phyloP scores from a whole-genome alignment of 2,888 invertebrate genomes.

The Embidobia sp. region DNA sequence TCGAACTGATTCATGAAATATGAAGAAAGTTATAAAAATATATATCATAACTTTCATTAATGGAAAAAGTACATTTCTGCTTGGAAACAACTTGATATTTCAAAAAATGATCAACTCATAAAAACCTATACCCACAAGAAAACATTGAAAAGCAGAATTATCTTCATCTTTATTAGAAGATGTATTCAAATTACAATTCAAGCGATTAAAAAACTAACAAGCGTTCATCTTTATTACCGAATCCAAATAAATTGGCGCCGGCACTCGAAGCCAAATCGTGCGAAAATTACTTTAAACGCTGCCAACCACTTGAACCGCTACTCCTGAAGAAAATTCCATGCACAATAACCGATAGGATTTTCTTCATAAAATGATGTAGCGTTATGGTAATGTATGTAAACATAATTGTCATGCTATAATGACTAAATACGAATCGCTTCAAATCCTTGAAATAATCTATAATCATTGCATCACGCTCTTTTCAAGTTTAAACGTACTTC shows the following conservation, averaged over 20 bases:
- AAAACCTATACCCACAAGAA: too few species aligned
- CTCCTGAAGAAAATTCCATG: slow-evolving; percentile 15
- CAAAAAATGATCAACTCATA: too few species aligned
- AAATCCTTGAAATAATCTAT: slow-evolving; percentile 59
- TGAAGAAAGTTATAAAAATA: too few species aligned
- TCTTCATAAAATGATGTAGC: slow-evolving; percentile 42
- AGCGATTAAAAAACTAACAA: slow-evolving; percentile 3
- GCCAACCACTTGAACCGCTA: background rate
- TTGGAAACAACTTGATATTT: too few species aligned
- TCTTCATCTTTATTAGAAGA: background rate
- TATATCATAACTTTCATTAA: too few species aligned
- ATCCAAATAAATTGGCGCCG: slow-evolving; percentile 1
- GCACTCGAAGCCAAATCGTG: background rate
- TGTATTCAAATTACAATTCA: slow-evolving; percentile 2
- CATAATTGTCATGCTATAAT: slow-evolving; percentile 62
- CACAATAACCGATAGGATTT: slow-evolving; percentile 19
- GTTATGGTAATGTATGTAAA: slow-evolving; percentile 61
- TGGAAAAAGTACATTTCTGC: too few species aligned
- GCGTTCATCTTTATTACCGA: background rate
- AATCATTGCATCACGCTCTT: slow-evolving; percentile 53
- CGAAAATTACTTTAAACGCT: background rate
- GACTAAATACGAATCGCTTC: slow-evolving; percentile 47
- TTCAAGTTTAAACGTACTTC: slow-evolving; percentile 33
- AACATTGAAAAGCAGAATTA: too few species aligned
- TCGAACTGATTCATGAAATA: too few species aligned